Evolutionary conservation across 2,888 invertebrate species (phyloP).

Genomic region (Hydraecia micacea): DNA sequence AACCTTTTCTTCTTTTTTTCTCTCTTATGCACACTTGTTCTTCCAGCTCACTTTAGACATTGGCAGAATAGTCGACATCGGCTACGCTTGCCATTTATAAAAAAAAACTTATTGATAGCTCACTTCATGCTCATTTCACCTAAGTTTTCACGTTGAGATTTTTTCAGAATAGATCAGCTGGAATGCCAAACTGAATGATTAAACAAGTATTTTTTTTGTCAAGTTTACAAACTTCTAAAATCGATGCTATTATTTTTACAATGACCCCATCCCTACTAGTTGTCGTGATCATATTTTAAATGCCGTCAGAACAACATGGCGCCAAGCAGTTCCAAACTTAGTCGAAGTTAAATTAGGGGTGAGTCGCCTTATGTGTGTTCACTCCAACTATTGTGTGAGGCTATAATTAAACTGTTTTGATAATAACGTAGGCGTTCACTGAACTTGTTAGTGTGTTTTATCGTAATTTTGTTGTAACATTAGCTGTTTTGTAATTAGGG

Average conservation of each 20-base stretch:
- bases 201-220: neutral
- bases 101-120: neutral
- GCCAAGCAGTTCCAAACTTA: constrained; percentile 81
- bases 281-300: constrained; percentile 85
- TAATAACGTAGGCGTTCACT: constrained; percentile 64
- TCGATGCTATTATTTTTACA: constrained; percentile 62
- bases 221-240: neutral
- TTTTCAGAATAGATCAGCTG: neutral
- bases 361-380: constrained; percentile 76
- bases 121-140: neutral
- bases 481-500: constrained; percentile 8
- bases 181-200: neutral
- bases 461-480: constrained; percentile 47
- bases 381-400: constrained; percentile 75
- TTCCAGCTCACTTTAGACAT: no score
- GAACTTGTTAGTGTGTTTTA: constrained; percentile 56
- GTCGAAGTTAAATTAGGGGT: constrained; percentile 84
- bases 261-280: constrained; percentile 68
- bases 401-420: constrained; percentile 69
- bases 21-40: no score
- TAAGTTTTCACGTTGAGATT: neutral
- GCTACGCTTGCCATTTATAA: no score
- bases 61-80: no score
- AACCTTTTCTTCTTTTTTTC: no score
- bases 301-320: constrained; percentile 88